Percentiles rank a stretch among this genome's conserved stretches.
Evolutionary conservation across 2,113 vertebrate genomes (phyloP).

Genomic region (Platichthys flesus): DNA sequence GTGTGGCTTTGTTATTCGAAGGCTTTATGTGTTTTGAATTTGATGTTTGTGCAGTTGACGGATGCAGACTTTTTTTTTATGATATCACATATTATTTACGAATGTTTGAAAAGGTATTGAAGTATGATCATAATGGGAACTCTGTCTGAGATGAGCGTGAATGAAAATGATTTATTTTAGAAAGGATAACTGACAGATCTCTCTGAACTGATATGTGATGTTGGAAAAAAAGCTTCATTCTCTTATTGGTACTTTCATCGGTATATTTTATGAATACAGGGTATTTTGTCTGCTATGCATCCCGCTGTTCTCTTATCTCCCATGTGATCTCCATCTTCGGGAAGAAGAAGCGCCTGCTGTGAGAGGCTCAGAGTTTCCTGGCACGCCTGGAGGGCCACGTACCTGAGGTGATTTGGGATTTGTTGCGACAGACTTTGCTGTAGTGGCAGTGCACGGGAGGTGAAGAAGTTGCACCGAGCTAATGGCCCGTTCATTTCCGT

Average conservation of each 20-base stretch:
- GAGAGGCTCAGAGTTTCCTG: constrained; percentile 43
- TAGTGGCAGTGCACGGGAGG: constrained; percentile 42
- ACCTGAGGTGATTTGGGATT: constrained; percentile 66
- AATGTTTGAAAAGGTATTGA: constrained; percentile 9
- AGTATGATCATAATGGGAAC: constrained; percentile 5
- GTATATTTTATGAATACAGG: not conserved
- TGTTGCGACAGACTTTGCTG: constrained; percentile 50
- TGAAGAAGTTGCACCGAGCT: constrained; percentile 55
- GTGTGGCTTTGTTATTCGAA: constrained; percentile 16
- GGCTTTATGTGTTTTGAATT: not conserved
- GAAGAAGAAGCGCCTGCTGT: constrained; percentile 44
- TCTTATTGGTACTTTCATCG: constrained; percentile 1
- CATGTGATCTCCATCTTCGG: constrained; percentile 43
- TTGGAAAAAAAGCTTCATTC: not conserved
- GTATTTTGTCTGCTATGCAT: not conserved
- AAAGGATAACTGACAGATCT: not conserved
- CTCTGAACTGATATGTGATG: not conserved
- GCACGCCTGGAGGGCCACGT: constrained; percentile 56
- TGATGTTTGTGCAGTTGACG: constrained; percentile 5
- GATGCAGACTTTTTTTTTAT: constrained; percentile 7
- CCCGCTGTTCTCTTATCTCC: constrained; percentile 9
- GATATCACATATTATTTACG: not conserved
- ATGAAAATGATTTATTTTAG: constrained; percentile 1
- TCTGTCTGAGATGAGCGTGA: not conserved
- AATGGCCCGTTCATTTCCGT: constrained; percentile 67